phyloP scores from a whole-genome alignment of 64 coral and sea anemone genomes.

The Porites lutea region DNA sequence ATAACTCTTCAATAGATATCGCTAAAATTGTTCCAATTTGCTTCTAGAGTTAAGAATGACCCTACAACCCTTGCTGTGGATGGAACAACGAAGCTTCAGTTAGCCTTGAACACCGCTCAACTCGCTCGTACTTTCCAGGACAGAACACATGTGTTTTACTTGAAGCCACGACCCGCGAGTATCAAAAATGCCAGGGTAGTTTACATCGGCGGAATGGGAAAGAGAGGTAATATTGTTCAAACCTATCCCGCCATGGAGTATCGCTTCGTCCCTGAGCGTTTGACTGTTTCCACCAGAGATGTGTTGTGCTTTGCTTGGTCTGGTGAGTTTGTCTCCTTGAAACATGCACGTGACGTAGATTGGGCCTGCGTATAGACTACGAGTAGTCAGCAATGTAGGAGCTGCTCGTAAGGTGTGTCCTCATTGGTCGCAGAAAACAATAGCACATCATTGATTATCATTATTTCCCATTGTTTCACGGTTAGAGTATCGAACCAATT shows the following conservation, averaged over 20 bases:
- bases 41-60: slow-evolving; percentile 42
- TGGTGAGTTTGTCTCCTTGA: slow-evolving; percentile 12
- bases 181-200: not conserved
- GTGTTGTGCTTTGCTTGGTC: slow-evolving; percentile 61
- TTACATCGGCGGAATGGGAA: slow-evolving; percentile 67
- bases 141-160: slow-evolving; percentile 47
- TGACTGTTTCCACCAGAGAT: slow-evolving; percentile 42
- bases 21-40: not conserved
- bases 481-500: too few species aligned
- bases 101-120: slow-evolving; percentile 43
- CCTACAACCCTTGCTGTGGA: slow-evolving; percentile 40
- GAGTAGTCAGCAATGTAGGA: too few species aligned
- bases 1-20: too few species aligned
- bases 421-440: too few species aligned
- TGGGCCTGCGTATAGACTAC: too few species aligned
- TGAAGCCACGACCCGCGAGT: slow-evolving; percentile 34
- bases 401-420: too few species aligned
- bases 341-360: too few species aligned
- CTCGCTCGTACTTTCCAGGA: slow-evolving; percentile 58
- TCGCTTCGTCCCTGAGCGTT: slow-evolving; percentile 45
- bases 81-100: slow-evolving; percentile 31
- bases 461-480: too few species aligned
- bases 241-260: slow-evolving; percentile 74
- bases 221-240: slow-evolving; percentile 65
- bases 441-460: too few species aligned